These are phyloP conservation scores for Anarhynchus alexandrinus DNA, from an alignment of 2,113 vertebrate species.

Conservation along the genomic window DNA sequence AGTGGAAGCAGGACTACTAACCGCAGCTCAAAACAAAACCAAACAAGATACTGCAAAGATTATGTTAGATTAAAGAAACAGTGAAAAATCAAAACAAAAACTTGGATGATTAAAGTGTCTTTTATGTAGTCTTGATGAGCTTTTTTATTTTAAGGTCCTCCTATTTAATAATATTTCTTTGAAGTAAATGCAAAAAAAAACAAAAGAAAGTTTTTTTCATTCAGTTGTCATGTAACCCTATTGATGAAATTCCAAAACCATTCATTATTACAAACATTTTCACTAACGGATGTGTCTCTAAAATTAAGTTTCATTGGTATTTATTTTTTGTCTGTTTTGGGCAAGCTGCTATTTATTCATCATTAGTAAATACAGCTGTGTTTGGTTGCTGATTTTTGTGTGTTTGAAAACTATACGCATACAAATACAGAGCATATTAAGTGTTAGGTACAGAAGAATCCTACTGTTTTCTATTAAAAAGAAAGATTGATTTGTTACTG, in stretches of 20 bases:
- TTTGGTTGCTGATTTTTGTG: not conserved
- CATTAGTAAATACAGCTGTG: constrained; percentile 26
- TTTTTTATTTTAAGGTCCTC: not conserved
- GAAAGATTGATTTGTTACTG: not conserved
- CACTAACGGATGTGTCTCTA: not conserved
- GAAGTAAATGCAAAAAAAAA: not conserved
- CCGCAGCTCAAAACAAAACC: not conserved
- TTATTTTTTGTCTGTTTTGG: not conserved
- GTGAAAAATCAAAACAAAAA: not conserved
- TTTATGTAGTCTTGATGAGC: not conserved
- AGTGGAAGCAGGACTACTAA: not conserved
- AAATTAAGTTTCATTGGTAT: not conserved
- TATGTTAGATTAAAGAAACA: not conserved
- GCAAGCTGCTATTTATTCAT: constrained; percentile 1
- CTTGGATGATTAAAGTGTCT: not conserved
- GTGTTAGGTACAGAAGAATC: not conserved
- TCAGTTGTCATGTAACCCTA: not conserved
- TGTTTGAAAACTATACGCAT: not conserved
- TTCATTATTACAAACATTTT: not conserved
- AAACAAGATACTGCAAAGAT: not conserved
- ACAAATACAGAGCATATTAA: not conserved
- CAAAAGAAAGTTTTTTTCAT: not conserved
- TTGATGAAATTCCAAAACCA: not conserved
- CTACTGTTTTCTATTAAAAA: not conserved
- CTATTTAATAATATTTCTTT: not conserved